phyloP scores from a whole-genome alignment of 2,797 vertebrate genomes.

The Dryobates pubescens region DNA sequence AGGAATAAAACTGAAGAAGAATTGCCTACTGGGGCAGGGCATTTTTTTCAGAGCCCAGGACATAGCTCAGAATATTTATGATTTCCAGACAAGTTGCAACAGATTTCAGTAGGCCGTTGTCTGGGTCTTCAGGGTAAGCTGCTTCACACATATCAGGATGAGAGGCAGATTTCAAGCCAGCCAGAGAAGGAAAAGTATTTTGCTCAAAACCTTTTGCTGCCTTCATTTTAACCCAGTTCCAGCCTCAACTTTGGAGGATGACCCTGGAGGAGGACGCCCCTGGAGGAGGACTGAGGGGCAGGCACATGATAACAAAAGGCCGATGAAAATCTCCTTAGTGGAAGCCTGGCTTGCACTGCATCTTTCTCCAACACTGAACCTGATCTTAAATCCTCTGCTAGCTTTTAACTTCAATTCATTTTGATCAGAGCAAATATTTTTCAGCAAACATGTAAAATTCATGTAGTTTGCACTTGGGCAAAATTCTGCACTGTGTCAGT shows the following conservation, averaged over 20 bases:
- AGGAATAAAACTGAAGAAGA: not conserved
- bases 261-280: not conserved
- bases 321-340: not conserved
- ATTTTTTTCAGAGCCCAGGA: not conserved
- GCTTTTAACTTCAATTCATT: not conserved
- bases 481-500: not conserved
- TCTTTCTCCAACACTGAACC: not conserved
- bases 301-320: not conserved
- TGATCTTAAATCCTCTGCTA: not conserved
- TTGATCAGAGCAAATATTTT: not conserved
- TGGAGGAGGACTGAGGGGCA: not conserved
- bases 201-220: not conserved
- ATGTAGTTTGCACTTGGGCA: not conserved
- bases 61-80: not conserved
- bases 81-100: not conserved
- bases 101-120: not conserved
- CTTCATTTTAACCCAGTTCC: not conserved
- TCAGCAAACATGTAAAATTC: not conserved
- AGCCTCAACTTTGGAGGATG: not conserved
- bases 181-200: not conserved
- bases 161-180: not conserved
- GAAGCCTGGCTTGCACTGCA: not conserved
- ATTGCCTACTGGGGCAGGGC: accelerated
- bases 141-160: accelerated
- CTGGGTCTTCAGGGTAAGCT: not conserved